Percentiles rank a stretch among this genome's conserved stretches.
phyloP scores from a whole-genome alignment of 2,113 vertebrate genomes.

The Poeciliopsis prolifica region DNA sequence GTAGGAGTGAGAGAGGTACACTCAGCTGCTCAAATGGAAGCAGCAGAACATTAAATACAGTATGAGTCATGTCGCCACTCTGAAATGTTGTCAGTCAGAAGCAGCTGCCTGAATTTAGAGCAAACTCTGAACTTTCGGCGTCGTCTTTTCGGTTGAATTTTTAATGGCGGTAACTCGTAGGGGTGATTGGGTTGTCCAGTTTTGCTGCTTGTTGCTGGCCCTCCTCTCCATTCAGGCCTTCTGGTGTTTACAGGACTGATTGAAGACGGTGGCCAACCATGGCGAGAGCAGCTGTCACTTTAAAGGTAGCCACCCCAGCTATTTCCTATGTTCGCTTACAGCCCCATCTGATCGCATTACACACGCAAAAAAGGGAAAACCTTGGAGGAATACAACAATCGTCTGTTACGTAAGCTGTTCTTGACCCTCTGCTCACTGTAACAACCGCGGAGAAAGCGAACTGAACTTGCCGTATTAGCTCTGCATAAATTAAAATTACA shows the following conservation, averaged over 20 bases:
- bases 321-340: conserved; percentile 6
- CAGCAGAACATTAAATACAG: conserved; percentile 23
- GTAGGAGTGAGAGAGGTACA: conserved; percentile 59
- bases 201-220: conserved; percentile 55
- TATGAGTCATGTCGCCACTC: conserved; percentile 44
- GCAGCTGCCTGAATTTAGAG: background rate
- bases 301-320: conserved; percentile 25
- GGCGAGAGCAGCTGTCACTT: conserved; percentile 77
- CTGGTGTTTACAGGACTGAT: conserved; percentile 77
- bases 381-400: background rate
- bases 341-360: conserved; percentile 13
- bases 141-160: conserved; percentile 24
- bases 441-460: background rate
- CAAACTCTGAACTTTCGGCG: background rate
- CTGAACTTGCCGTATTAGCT: background rate
- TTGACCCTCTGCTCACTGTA: background rate
- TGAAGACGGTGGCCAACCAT: conserved; percentile 43
- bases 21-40: conserved; percentile 35
- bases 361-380: background rate
- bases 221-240: conserved; percentile 53
- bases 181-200: conserved; percentile 33
- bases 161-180: conserved; percentile 36
- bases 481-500: background rate
- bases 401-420: background rate
- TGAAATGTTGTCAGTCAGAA: conserved; percentile 4